Base-by-base conservation (phyloP, 2,797 vertebrate species). In the Schizopygopsis malacanthus region DNA sequence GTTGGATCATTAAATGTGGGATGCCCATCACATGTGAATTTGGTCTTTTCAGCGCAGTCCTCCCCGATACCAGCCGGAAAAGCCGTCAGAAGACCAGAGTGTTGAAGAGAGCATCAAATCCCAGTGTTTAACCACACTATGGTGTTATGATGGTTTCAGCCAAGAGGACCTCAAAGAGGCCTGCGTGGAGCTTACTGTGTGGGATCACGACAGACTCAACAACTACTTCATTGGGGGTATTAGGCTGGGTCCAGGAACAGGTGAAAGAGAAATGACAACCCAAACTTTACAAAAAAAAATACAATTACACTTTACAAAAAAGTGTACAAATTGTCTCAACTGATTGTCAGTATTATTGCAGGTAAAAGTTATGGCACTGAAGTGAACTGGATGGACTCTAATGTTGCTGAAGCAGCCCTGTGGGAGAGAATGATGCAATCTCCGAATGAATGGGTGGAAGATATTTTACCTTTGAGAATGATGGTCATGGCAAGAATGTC, bases 311-410 rank as follows among this genome's bases (percentile, higher is more conserved):
- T 33, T 33, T 33, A 33, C 33, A 15, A 28, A 52, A 4, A 56
- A 56, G 11, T 13, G 20, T 16, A 25, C n/a, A 78, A 59, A 81
- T 50, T 71, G 12, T 41, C 15, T 25, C 10, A 25, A 61, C 39
- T n/a, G 25, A 70, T 67, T 86, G 15, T 65, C 28, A 0, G 22
- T 82, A 59, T 41, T 82, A 0, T 72, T 90, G 75, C 91, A 99
- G 98, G 98, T 37, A 96, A 95, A 94, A 98, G 98, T 91, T 98
- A 98, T 3, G 97, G 97, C 6, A 93, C 94, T 71, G 91, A 92
- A 0, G 98, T 97, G 77, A 93, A 93, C 41, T 99, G 98, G 98
- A 99, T 99, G 98, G 98, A 99, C 91, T 99, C 98, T 1, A 97
- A 94, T 0, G 71, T 91, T 69, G 94, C 94, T 8, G 98, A 99